These are phyloP conservation scores for Arrhopalites spinosus DNA, from an alignment of 2,888 invertebrate species.

Conservation along the genomic window DNA sequence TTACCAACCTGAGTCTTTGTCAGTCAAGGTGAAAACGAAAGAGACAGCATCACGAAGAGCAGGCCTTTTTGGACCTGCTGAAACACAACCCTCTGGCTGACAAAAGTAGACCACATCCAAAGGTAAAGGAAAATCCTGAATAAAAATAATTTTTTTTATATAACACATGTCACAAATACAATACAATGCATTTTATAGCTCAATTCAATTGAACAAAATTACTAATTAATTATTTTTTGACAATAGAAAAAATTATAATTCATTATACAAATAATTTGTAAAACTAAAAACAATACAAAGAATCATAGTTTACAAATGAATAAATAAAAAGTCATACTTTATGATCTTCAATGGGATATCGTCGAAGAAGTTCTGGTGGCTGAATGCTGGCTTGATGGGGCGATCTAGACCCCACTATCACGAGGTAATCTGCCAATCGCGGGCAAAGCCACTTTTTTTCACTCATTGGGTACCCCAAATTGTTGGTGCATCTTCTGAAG, in stretches of 20 bases:
- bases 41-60: conserved; percentile 88
- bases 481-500: conserved; percentile 27
- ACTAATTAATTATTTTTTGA: neutral
- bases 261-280: neutral
- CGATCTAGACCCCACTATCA: conserved; percentile 87
- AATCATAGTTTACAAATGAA: too few species aligned
- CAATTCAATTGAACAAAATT: neutral
- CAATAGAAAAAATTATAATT: neutral
- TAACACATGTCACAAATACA: neutral
- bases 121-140: conserved; percentile 87
- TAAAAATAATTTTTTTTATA: neutral
- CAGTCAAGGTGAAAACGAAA: conserved; percentile 97
- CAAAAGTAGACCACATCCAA: conserved; percentile 99
- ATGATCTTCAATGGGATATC: conserved; percentile 95
- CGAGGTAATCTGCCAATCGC: conserved; percentile 82
- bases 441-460: conserved; percentile 62
- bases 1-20: conserved; percentile 89
- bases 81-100: conserved; percentile 89
- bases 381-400: conserved; percentile 69
- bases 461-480: conserved; percentile 25
- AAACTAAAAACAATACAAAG: too few species aligned
- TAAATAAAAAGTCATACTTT: conserved; percentile 62
- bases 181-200: too few species aligned
- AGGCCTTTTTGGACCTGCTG: conserved; percentile 74
- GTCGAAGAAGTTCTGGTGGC: conserved; percentile 90